Evolutionary conservation across 2,888 invertebrate genomes (phyloP).

Genomic region (Drosophila buzzatii): DNA sequence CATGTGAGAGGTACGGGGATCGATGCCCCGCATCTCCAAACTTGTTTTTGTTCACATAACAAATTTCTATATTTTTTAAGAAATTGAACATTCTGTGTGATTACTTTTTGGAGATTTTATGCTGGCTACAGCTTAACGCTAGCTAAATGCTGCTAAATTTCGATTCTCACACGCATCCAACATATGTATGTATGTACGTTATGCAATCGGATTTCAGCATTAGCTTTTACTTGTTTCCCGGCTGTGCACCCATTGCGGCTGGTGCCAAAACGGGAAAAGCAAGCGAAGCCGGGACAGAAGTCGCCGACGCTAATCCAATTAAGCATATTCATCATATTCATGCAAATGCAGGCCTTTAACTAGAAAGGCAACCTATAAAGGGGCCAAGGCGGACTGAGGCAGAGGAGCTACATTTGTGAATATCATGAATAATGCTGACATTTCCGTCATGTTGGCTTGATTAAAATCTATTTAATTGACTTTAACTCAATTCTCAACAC

Average conservation of each 20-base stretch:
- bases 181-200: slow-evolving; percentile 21
- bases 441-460: slow-evolving; percentile 74
- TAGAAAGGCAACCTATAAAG: slow-evolving; percentile 51
- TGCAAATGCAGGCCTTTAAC: slow-evolving; percentile 75
- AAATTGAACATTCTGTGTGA: slow-evolving; percentile 27
- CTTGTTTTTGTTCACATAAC: background rate
- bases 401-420: slow-evolving; percentile 12
- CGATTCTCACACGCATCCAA: slow-evolving; percentile 37
- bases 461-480: slow-evolving; percentile 66
- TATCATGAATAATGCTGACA: slow-evolving; percentile 47
- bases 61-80: background rate
- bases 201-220: slow-evolving; percentile 62
- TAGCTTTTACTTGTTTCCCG: slow-evolving; percentile 45
- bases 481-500: slow-evolving; percentile 27
- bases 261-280: slow-evolving; percentile 34
- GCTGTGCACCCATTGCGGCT: slow-evolving; percentile 35
- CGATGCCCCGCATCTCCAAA: slow-evolving; percentile 85
- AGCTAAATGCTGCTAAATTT: slow-evolving; percentile 30
- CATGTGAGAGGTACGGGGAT: slow-evolving; percentile 85
- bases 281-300: slow-evolving; percentile 32
- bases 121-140: slow-evolving; percentile 37
- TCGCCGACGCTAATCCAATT: slow-evolving; percentile 71
- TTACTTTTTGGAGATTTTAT: slow-evolving; percentile 35
- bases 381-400: background rate
- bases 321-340: slow-evolving; percentile 74